phyloP scores from a whole-genome alignment of 2,888 invertebrate genomes.

The Drepanosiphum platanoidis region DNA sequence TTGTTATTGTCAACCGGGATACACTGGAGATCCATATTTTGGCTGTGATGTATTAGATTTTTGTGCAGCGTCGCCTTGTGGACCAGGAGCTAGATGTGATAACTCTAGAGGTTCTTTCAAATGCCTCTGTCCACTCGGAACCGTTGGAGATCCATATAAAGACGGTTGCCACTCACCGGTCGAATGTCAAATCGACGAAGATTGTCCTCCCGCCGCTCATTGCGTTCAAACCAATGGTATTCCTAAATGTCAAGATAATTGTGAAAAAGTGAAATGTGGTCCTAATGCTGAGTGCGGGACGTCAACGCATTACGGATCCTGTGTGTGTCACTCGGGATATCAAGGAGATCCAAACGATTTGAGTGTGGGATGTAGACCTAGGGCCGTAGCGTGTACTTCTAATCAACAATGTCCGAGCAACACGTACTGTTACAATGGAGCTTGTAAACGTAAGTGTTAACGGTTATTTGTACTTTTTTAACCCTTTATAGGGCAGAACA shows the following conservation, averaged over 20 bases:
- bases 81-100: conserved; percentile 81
- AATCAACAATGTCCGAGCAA: conserved; percentile 80
- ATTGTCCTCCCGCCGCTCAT: conserved; percentile 83
- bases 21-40: conserved; percentile 79
- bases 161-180: conserved; percentile 84
- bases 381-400: conserved; percentile 77
- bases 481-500: conserved; percentile 21
- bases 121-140: conserved; percentile 81
- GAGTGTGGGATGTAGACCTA: conserved; percentile 78
- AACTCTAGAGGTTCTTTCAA: conserved; percentile 83
- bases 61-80: conserved; percentile 82
- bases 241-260: conserved; percentile 82
- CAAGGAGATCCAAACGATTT: conserved; percentile 80
- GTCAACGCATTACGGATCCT: conserved; percentile 79
- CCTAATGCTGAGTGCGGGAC: conserved; percentile 85
- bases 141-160: conserved; percentile 85
- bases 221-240: conserved; percentile 78
- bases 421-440: conserved; percentile 82
- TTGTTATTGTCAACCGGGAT: conserved; percentile 89
- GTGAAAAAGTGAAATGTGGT: conserved; percentile 81
- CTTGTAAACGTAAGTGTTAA: conserved; percentile 79
- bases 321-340: conserved; percentile 82
- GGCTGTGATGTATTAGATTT: conserved; percentile 82
- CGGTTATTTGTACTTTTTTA: neutral
- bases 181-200: conserved; percentile 81